Evolutionary conservation across 2,888 invertebrate species (phyloP).

Genomic region (Mermis nigrescens): DNA sequence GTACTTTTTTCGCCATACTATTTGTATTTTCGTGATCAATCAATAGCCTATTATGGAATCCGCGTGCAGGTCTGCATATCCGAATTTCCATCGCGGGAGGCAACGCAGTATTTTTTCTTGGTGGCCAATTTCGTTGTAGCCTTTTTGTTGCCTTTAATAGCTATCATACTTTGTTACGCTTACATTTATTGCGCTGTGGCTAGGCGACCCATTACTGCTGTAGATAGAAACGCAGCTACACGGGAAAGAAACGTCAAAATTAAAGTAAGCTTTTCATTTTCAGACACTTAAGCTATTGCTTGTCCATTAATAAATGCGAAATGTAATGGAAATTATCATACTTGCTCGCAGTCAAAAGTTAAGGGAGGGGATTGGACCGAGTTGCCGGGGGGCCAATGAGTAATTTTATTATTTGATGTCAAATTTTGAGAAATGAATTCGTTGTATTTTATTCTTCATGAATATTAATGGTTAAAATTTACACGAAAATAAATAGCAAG

Average conservation of each 20-base stretch:
- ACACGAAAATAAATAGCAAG: too few relatives aligned
- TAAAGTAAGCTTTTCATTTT: too few relatives aligned
- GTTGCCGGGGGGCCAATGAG: too few relatives aligned
- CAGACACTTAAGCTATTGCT: too few relatives aligned
- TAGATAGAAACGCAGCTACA: slow-evolving; percentile 21
- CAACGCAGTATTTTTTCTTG: slow-evolving; percentile 15
- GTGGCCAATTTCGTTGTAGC: slow-evolving; percentile 26
- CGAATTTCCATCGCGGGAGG: slow-evolving; percentile 1
- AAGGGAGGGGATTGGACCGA: too few relatives aligned
- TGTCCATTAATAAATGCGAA: too few relatives aligned
- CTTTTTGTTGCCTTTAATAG: slow-evolving; percentile 26
- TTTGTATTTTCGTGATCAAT: slow-evolving; percentile 23
- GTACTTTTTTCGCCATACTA: slow-evolving; percentile 25
- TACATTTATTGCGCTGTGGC: slow-evolving; percentile 20
- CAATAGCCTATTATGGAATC: not conserved
- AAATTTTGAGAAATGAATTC: too few relatives aligned
- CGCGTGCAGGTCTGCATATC: not conserved
- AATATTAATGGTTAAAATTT: too few relatives aligned
- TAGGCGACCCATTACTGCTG: slow-evolving; percentile 25
- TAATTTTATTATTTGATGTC: too few relatives aligned
- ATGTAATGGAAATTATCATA: too few relatives aligned
- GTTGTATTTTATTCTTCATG: too few relatives aligned
- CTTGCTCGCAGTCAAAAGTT: too few relatives aligned
- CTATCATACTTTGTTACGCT: slow-evolving; percentile 25
- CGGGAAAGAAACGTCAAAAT: slow-evolving; percentile 28